phyloP scores from a whole-genome alignment of 2,888 invertebrate species.

The Protula sp. region DNA sequence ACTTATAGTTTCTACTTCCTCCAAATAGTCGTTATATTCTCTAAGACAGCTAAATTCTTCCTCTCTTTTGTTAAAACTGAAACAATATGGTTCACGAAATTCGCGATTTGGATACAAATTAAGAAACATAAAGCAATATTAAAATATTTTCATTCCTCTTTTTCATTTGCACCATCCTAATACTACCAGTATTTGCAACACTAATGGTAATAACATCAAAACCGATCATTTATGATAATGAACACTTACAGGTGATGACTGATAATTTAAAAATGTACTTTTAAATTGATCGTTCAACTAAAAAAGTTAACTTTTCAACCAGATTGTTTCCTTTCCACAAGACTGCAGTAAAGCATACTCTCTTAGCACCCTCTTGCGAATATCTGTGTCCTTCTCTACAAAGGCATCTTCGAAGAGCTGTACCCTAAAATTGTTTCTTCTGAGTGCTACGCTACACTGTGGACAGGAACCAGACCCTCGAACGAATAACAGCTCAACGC shows the following conservation, averaged over 20 bases:
- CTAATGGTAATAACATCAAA: no score
- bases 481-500: constrained; percentile 90
- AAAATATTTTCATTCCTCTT: no score
- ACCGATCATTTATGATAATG: no score
- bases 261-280: no score
- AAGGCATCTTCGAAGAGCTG: constrained; percentile 93
- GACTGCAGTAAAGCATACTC: constrained; percentile 32
- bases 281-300: no score
- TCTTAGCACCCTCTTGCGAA: constrained; percentile 74
- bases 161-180: no score
- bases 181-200: no score
- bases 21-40: constrained; percentile 94
- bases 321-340: not conserved
- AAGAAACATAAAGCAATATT: no score
- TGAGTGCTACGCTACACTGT: constrained; percentile 81
- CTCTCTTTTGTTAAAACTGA: constrained; percentile 85
- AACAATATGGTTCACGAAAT: constrained; percentile 24
- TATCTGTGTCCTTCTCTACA: constrained; percentile 97
- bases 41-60: constrained; percentile 79
- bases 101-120: no score
- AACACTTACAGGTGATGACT: no score
- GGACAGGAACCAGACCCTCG: constrained; percentile 93
- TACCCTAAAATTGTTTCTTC: constrained; percentile 83
- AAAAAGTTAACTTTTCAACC: no score
- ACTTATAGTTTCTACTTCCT: constrained; percentile 81